These are phyloP conservation scores for Ganaspis sp. DNA, from an alignment of 1,140 invertebrate genomes.

Conservation along the genomic window DNA sequence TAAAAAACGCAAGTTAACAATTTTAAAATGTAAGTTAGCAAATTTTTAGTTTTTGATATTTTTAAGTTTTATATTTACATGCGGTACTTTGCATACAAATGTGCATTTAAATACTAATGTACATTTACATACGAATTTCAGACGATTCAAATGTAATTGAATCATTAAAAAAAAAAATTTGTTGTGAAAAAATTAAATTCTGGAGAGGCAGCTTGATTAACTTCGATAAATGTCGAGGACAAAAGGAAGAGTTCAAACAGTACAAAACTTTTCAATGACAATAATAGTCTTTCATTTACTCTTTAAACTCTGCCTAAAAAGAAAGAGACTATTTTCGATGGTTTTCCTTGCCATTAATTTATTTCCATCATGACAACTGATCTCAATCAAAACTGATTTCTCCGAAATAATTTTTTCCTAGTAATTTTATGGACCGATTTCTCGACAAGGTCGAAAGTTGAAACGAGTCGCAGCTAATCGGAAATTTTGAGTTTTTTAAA, in stretches of 20 bases:
- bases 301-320: constrained; percentile 6
- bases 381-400: background rate
- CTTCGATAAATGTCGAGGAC: background rate
- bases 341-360: background rate
- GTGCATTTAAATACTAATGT: too few relatives aligned
- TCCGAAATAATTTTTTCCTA: constrained; percentile 4
- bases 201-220: background rate
- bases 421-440: constrained; percentile 2
- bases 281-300: constrained; percentile 23
- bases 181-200: background rate
- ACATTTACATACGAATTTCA: too few relatives aligned
- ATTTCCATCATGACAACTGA: too few relatives aligned
- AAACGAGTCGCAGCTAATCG: constrained; percentile 29
- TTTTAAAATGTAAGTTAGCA: too few relatives aligned
- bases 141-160: too few relatives aligned
- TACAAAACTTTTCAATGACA: constrained; percentile 19
- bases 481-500: background rate
- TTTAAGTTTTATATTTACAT: too few relatives aligned
- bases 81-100: too few relatives aligned
- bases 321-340: background rate
- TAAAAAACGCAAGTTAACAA: too few relatives aligned
- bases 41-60: too few relatives aligned
- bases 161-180: background rate
- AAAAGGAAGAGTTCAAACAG: constrained; percentile 22
- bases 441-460: background rate